Conservation (phyloP, 1,140 invertebrate genomes). For the Lepidurus apus region DNA sequence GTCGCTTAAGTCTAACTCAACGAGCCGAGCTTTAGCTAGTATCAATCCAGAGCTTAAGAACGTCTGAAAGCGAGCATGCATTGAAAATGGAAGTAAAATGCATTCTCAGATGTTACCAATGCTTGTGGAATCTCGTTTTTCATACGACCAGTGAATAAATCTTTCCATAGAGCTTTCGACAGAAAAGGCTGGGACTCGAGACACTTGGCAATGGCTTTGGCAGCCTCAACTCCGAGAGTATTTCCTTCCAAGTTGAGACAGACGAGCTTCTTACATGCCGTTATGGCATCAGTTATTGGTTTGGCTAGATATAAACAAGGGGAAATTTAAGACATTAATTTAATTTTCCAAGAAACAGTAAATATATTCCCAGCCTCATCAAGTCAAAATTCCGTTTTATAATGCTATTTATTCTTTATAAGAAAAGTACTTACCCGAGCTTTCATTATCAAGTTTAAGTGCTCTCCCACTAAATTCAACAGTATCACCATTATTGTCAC, state of each 20-base stretch:
- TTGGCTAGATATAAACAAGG: slow-evolving; percentile 40
- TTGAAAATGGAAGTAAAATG: slow-evolving; percentile 21
- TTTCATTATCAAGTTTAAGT: slow-evolving; percentile 58
- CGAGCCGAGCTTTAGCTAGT: slow-evolving; percentile 65
- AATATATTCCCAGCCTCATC: background rate
- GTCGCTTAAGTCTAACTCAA: slow-evolving; percentile 89
- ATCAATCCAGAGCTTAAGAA: slow-evolving; percentile 76
- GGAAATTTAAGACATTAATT: background rate
- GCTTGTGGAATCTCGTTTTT: slow-evolving; percentile 93
- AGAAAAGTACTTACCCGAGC: slow-evolving; percentile 55
- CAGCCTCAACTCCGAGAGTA: slow-evolving; percentile 82
- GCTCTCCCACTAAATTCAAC: slow-evolving; percentile 60
- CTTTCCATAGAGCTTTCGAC: slow-evolving; percentile 83
- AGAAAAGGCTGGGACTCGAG: slow-evolving; percentile 69
- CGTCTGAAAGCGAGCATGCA: slow-evolving; percentile 49
- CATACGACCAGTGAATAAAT: slow-evolving; percentile 90
- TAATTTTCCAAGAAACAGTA: background rate
- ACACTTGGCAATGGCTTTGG: slow-evolving; percentile 72
- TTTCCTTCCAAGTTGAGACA: slow-evolving; percentile 82
- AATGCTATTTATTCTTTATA: slow-evolving; percentile 17
- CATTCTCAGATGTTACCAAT: slow-evolving; percentile 53
- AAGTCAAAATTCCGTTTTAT: slow-evolving; percentile 28
- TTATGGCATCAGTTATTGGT: slow-evolving; percentile 39
- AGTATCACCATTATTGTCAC: background rate
- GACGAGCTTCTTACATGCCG: slow-evolving; percentile 38